Percentiles rank a stretch among this genome's conserved stretches.
These are phyloP conservation scores for Amphiprion percula DNA, from an alignment of 2,113 vertebrate genomes.

Conservation along the genomic window DNA sequence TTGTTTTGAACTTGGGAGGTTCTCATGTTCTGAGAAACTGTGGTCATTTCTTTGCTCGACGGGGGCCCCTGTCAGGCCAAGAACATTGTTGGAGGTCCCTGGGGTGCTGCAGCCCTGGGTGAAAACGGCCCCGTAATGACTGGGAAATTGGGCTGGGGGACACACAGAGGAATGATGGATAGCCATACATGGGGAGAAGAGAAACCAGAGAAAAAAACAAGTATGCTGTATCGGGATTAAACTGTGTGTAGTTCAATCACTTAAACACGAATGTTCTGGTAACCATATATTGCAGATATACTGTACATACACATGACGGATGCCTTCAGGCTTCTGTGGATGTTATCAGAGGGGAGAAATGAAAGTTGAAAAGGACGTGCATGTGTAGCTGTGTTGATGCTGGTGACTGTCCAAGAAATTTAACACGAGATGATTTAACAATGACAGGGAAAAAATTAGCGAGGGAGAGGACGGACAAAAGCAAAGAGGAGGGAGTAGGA, in stretches of 20 bases:
- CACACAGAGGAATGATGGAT: conserved; percentile 14
- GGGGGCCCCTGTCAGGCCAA: conserved; percentile 15
- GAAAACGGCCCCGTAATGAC: conserved; percentile 33
- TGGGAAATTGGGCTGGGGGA: conserved; percentile 12
- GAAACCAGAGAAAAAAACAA: not conserved
- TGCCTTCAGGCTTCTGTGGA: not conserved
- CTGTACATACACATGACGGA: not conserved
- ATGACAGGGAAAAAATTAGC: not conserved
- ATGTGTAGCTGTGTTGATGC: conserved; percentile 3
- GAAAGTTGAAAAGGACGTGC: not conserved
- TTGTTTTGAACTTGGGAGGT: conserved; percentile 26
- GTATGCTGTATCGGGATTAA: not conserved
- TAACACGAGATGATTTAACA: conserved; percentile 18
- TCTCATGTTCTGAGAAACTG: conserved; percentile 21
- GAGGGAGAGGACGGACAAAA: not conserved
- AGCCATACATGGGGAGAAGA: not conserved
- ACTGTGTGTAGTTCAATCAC: not conserved
- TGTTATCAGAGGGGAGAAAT: not conserved
- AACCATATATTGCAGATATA: not conserved
- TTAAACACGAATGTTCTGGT: not conserved
- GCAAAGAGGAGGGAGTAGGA: not conserved
- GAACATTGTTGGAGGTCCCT: conserved; percentile 22
- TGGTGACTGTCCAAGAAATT: conserved; percentile 16
- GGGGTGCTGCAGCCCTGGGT: conserved; percentile 3
- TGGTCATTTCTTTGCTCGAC: not conserved